Base-by-base conservation (phyloP, 2,797 vertebrate genomes). In the Enteromius fasciolatus region DNA sequence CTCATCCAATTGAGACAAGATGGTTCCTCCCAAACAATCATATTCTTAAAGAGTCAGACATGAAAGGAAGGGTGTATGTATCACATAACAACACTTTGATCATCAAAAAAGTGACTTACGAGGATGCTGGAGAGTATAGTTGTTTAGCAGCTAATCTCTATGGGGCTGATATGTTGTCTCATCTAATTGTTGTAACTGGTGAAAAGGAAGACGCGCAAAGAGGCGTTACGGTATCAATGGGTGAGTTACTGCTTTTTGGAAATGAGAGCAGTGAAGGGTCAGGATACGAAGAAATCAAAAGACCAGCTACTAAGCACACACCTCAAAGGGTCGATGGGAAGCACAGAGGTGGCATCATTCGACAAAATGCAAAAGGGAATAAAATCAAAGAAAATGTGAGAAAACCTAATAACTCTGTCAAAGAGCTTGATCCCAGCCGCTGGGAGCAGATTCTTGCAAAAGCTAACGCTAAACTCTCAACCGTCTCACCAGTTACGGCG, bases 101-200 rank as follows among this genome's bases (percentile, higher is more conserved):
- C 11, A 88, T 95, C 11, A 91, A 79, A 78, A 92, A 87, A 61
- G 59, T 91, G 50, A 90, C 79, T 25, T 83, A 85, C 36, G 92
- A 94, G 2, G 94, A 95, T 82, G 86, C 91, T 10, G 95, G 95
- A 12, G 93, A 95, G 83, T 96, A 96, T 68, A 95, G 93, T 77
- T 96, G 95, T 82, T 80, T 94, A 82, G 87, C 90, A 67, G 92
- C 92, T 23, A 96, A 96, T 89, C 88, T 95, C 39, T 92, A 95
- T 41, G 95, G 95, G 52, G 92, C 88, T 17, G 93, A 95, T 84
- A 95, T 95, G 93, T 66, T 96, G 52, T 93, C 94, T 80, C 95
- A 95, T 88, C 67, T 88, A 25, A 89, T 96, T 46, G 91, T 90
- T 75, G 86, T 96, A 67, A 91, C 72, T 31, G 90, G 57, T 36